phyloP scores from a whole-genome alignment of 1,140 invertebrate species.

The Eueides isabella region DNA sequence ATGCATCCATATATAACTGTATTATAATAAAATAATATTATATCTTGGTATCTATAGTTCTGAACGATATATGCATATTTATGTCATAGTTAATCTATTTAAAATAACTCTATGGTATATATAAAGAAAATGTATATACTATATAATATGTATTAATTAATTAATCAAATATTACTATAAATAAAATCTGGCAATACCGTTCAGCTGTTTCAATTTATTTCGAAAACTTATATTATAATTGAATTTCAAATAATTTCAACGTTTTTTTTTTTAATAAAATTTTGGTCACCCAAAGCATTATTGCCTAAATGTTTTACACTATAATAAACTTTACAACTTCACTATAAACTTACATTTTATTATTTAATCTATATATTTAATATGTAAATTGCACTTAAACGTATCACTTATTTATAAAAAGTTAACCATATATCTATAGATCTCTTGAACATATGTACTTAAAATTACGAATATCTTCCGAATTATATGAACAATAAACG shows the following conservation, averaged over 20 bases:
- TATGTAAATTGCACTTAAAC: constrained; percentile 52
- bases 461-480: constrained; percentile 22
- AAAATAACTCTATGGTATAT: constrained; percentile 10
- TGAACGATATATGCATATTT: not conserved
- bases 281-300: constrained; percentile 12
- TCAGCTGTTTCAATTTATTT: not conserved
- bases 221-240: not conserved
- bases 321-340: constrained; percentile 35
- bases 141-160: not conserved
- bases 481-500: constrained; percentile 26
- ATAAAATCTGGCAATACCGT: not conserved
- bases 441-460: constrained; percentile 36
- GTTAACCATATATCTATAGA: constrained; percentile 36
- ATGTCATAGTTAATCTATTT: not conserved
- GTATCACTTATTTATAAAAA: constrained; percentile 50
- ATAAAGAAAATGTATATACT: not conserved
- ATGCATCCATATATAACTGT: not conserved
- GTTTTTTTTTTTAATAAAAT: constrained; percentile 4
- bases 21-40: not conserved
- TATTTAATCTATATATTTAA: constrained; percentile 19
- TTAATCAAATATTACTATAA: not conserved
- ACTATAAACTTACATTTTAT: not conserved
- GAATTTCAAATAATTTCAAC: not conserved
- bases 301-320: constrained; percentile 28
- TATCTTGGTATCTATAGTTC: not conserved